Percentiles rank a stretch among this genome's conserved stretches.
Evolutionary conservation across 2,113 vertebrate genomes (phyloP).

Genomic region (Nothocercus julius): DNA sequence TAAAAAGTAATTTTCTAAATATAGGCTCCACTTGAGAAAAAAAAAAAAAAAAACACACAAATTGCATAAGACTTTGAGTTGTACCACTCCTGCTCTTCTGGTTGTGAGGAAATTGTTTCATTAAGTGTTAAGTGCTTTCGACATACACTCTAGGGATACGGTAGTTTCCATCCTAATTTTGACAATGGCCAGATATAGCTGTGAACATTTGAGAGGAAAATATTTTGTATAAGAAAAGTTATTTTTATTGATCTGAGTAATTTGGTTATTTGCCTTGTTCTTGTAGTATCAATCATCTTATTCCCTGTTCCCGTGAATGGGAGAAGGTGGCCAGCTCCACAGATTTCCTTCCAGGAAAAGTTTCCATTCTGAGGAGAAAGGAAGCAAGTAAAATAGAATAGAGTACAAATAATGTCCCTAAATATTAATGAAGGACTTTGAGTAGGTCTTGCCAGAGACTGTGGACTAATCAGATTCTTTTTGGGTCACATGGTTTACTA

Average conservation of each 20-base stretch:
- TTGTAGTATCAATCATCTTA: neutral
- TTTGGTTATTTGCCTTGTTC: neutral
- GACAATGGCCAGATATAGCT: neutral
- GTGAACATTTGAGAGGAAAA: neutral
- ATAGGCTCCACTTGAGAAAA: neutral
- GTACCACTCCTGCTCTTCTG: neutral
- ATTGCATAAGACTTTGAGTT: neutral
- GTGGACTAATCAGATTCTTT: neutral
- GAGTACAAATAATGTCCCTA: neutral
- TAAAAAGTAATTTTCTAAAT: neutral
- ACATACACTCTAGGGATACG: neutral
- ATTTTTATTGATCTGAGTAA: neutral
- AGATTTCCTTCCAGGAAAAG: neutral
- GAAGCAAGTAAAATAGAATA: neutral
- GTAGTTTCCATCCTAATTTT: neutral
- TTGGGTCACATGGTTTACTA: neutral
- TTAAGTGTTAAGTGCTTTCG: neutral
- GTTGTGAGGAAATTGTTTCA: neutral
- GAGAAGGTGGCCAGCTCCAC: neutral
- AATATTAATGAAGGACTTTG: conserved; percentile 1
- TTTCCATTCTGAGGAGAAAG: neutral
- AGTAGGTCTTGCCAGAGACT: conserved; percentile 8
- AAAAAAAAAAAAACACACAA: neutral
- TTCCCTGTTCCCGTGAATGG: neutral
- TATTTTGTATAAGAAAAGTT: neutral